Conservation (phyloP, 1,140 invertebrate genomes). For the Pseudomyrmex sp. region DNA sequence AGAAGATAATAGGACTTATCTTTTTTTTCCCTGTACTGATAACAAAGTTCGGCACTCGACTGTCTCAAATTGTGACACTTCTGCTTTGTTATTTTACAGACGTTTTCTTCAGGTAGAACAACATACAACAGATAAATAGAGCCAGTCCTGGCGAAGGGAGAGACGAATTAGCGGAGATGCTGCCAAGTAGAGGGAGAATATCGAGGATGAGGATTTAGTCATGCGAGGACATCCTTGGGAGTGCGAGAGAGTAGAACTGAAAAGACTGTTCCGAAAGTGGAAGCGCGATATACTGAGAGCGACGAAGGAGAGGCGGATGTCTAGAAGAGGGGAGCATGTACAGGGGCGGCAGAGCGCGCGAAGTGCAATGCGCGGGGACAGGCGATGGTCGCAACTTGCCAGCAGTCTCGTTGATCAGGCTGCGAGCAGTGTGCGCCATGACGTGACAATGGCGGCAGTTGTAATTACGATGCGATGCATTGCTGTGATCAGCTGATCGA, state of each 20-base stretch:
- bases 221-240: neutral
- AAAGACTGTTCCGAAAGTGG: slow-evolving; percentile 35
- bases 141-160: slow-evolving; percentile 38
- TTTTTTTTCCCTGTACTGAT: no score
- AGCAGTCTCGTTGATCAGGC: slow-evolving; percentile 73
- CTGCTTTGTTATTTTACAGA: no score
- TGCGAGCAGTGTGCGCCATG: slow-evolving; percentile 73
- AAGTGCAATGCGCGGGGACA: slow-evolving; percentile 32
- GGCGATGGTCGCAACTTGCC: slow-evolving; percentile 65
- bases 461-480: slow-evolving; percentile 71
- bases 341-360: slow-evolving; percentile 47
- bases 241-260: slow-evolving; percentile 3
- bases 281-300: slow-evolving; percentile 53
- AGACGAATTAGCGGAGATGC: neutral
- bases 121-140: neutral
- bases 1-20: no score
- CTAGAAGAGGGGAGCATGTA: slow-evolving; percentile 14
- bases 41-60: no score
- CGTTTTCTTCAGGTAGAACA: no score
- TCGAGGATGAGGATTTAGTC: slow-evolving; percentile 2
- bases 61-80: no score
- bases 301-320: slow-evolving; percentile 53
- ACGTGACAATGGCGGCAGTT: slow-evolving; percentile 79
- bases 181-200: slow-evolving; percentile 1
- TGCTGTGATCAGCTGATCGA: slow-evolving; percentile 78